Percentiles rank a stretch among this genome's conserved stretches.
Evolutionary conservation across 2,888 invertebrate genomes (phyloP).

Genomic region (Iselma pallidipennis): DNA sequence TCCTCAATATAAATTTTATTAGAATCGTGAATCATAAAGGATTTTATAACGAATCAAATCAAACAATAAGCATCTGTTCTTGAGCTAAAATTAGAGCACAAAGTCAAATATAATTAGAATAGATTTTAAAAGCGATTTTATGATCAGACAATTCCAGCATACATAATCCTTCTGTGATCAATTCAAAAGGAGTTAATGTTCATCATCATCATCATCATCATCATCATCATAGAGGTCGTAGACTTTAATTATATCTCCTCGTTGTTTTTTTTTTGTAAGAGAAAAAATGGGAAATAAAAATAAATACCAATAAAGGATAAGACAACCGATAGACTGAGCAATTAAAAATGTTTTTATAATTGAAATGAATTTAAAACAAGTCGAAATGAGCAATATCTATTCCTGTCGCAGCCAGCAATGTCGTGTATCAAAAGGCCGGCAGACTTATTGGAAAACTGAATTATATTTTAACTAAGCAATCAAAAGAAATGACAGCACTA

Average conservation of each 20-base stretch:
- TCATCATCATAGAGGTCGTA: conserved; percentile 24
- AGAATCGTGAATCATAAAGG: background rate
- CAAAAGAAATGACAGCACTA: conserved; percentile 29
- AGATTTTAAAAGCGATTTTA: conserved; percentile 8
- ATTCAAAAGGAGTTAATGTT: background rate
- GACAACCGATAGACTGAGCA: conserved; percentile 49
- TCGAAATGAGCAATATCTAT: conserved; percentile 55
- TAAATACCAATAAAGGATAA: conserved; percentile 43
- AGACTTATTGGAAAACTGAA: conserved; percentile 52
- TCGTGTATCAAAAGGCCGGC: conserved; percentile 49
- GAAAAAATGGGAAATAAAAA: conserved; percentile 29
- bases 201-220: background rate
- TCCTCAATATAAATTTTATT: too few species aligned
- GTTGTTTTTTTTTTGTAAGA: background rate
- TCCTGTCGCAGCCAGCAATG: conserved; percentile 43
- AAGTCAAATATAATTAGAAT: conserved; percentile 19
- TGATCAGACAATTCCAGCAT: background rate
- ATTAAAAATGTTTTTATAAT: conserved; percentile 56
- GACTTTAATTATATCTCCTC: conserved; percentile 5
- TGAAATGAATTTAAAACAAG: conserved; percentile 51
- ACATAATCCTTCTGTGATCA: background rate
- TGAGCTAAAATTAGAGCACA: conserved; percentile 13
- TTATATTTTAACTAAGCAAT: conserved; percentile 49
- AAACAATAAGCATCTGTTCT: conserved; percentile 15
- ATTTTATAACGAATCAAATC: conserved; percentile 6